Base-by-base conservation (phyloP, 2,888 invertebrate genomes). In the Agrotis exclamationis region DNA sequence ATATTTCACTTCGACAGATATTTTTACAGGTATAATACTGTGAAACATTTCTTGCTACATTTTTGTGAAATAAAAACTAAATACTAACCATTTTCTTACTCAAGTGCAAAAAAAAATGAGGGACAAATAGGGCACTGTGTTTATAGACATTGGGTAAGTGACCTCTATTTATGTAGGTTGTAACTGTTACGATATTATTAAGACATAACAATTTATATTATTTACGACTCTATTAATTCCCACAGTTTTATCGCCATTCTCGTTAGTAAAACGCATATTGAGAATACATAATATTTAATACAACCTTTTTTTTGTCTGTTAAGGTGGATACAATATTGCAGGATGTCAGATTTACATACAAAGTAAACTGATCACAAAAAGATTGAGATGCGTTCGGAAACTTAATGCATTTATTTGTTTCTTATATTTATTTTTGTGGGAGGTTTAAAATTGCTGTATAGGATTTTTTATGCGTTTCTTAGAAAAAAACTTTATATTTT, bases 1-100 rank as follows among this genome's bases (percentile, higher is more conserved):
- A 73, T 83, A 75, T 78, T 83, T 78, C 47, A 66, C 63, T 51
- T 58, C 50, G 70, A 60, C 72, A 58, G 51, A 69, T 66, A 79
- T 70, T 76, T 76, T 63, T 59, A 59, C 71, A 71, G 63, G 73
- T 82, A 70, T 65, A 79, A 76, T 50, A 63, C 47, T 54, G 63
- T 67, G 48, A 22, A 62, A 39, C 4, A 47, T 67, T 60, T 58
- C 14, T 51, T 59, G 28, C 4, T 58, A 28, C 4, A 13, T 62
- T 62, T 71, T 65, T 50, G 16, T 16, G 3, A 33, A 47, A 65
- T 57, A 53, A 39, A 48, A 65, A 56, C 13, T n/a, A n/a, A 60
- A 62, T 47, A 24, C 24, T 2, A 4, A 47, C 14, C 14, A 20
- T 48, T 39, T 39, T 9, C 20, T 13, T 50, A 28, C 39, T 53